These are phyloP conservation scores for Xyliphius kryptos DNA, from an alignment of 2,113 vertebrate species.

Conservation along the genomic window DNA sequence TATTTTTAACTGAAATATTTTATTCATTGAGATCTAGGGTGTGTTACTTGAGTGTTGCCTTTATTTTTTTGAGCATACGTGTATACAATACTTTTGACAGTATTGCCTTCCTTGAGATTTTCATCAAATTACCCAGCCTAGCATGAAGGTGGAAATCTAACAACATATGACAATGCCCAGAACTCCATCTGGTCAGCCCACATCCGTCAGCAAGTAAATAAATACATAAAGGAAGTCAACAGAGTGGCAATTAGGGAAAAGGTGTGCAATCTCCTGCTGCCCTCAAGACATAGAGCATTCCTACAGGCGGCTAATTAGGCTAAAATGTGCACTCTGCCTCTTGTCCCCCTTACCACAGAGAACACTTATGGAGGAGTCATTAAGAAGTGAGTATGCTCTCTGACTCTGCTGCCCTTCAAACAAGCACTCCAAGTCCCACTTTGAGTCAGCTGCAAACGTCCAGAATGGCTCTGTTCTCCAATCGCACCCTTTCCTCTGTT, in stretches of 20 bases:
- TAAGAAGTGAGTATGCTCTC: conserved; percentile 17
- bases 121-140: not conserved
- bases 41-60: too few species aligned
- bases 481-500: not conserved
- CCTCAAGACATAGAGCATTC: not conserved
- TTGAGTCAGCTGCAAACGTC: conserved; percentile 21
- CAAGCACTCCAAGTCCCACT: conserved; percentile 10
- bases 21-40: too few species aligned
- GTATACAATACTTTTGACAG: too few species aligned
- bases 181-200: not conserved
- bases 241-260: not conserved
- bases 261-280: not conserved
- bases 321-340: not conserved
- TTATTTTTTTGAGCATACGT: too few species aligned
- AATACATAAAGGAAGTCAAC: not conserved
- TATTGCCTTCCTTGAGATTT: not conserved
- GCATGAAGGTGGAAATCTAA: not conserved
- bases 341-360: conserved; percentile 5
- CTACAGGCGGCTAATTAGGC: conserved; percentile 3
- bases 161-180: not conserved
- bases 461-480: conserved; percentile 1
- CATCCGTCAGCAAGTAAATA: conserved; percentile 6
- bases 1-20: too few species aligned
- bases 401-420: not conserved
- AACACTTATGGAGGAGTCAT: conserved; percentile 4